Base-by-base conservation (phyloP, 2,113 vertebrate genomes). In the Nymphicus hollandicus region DNA sequence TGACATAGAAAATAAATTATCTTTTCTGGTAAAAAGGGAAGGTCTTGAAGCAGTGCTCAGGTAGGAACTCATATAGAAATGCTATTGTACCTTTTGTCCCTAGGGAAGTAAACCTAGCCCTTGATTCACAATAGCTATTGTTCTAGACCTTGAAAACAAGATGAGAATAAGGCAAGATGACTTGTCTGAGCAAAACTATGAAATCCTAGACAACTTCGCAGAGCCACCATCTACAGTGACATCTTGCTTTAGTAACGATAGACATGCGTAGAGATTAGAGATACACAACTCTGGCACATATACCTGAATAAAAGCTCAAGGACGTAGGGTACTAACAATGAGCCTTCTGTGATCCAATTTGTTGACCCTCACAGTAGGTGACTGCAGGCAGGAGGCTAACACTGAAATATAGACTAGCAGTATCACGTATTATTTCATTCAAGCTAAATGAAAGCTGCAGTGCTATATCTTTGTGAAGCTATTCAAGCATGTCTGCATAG, bases 401-500 rank as follows among this genome's bases (percentile, higher is more conserved):
- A 7, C 22, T 93, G 37, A 86, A 64, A 94, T 35, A 80, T 6
- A 91, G 70, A 49, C 46, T 77, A 41, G 49, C 55, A 73, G 58
- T 44, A 63, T 66, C 37, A 82, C 52, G 55, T 93, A 71, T 50
- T 71, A 25, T 82, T 95, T 96, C 76, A 88, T 81, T 96, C 74
- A 90, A 88, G 31, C 39, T 87, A 83, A 92, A 89, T 63, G 61
- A 83, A 80, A 41, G 84, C 82, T 92, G 80, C 49, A 52, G 61
- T 44, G 28, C 35, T 76, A 0, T 50, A 77, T 86, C 56, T 86
- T 83, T 91, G 5, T 77, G 64, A 83, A 93, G 33, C 41, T 88
- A 64, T 74, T 68, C 91, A 53, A 88, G 70, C 46, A 53, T 78
- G 82, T 93, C 92, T 96, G 87, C 69, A 82, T 97, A 63, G 95